Evolutionary conservation across 2,888 invertebrate genomes (phyloP), one percentile per base, ranked within the genome.

Genomic region (Patella caerulea): DNA sequence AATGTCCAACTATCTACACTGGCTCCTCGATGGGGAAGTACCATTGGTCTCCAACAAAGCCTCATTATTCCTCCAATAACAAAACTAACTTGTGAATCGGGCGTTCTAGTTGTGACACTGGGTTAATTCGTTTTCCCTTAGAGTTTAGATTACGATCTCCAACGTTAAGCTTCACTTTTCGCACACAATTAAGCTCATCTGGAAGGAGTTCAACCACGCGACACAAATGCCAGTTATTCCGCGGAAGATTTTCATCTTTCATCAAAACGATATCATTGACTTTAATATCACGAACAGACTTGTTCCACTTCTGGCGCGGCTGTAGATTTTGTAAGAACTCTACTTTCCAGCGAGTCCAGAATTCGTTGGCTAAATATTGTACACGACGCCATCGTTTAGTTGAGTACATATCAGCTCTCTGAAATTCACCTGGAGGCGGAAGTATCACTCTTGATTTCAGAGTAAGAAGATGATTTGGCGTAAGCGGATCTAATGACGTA

Each of bases 271-370:
- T 45, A 55, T 85, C 85, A 12, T 81, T 81, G 15, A 75, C 73
- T 12, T 29, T 0, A 5, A 84, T 7, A 56, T 83, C 80, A 69
- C 83, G 55, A 19, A 52, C 52, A 2, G 73, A 70, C 14, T 29
- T 17, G 0, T 72, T 24, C 83, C 85, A 84, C 53, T 84, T 84
- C 34, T 73, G 72, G n/a, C 83, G 65, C 9, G 72, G 7, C 65
- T 82, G 79, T 9, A 83, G 70, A 45, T 65, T 80, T 24, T 76
- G 76, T 2, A 84, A 29, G 34, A 78, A 84, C 52, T 86, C 84
- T 45, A 19, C 54, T 54, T 75, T 70, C 84, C 84, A 85, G 3
- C 84, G 76, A 59, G n/a, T 7, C 84, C 83, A 86, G 74, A 86
- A 84, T 34, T 80, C 75, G 45, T 85, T 79, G 17, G 79, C 78